A percentile compares a stretch with the other conserved stretches of the same genome.
Evolutionary conservation across 2,113 vertebrate genomes (phyloP).

Genomic region (Stigmatopora nigra): DNA sequence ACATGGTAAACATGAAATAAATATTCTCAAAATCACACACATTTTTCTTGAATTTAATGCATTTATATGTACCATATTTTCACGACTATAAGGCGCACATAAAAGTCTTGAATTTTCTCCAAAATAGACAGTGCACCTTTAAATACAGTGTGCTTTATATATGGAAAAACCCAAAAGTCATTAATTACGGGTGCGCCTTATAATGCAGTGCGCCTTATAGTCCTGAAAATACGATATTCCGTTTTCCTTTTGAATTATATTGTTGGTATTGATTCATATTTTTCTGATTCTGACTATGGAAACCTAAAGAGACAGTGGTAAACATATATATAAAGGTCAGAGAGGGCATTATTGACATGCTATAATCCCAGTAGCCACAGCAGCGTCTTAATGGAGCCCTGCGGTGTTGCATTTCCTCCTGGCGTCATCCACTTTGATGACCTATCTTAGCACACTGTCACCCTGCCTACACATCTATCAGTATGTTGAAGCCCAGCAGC

Average conservation of each 20-base stretch:
- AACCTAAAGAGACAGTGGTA: conserved; percentile 5
- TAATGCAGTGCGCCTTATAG: too few relatives aligned
- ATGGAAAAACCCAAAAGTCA: too few relatives aligned
- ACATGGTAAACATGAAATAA: background rate
- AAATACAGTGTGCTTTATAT: too few relatives aligned
- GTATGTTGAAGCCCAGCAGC: conserved; percentile 49
- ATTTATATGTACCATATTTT: background rate
- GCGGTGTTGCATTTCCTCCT: conserved; percentile 55
- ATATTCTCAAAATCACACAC: background rate
- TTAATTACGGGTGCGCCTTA: too few relatives aligned
- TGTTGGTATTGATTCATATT: background rate
- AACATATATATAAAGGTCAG: conserved; percentile 43
- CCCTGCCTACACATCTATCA: conserved; percentile 54
- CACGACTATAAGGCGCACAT: too few relatives aligned
- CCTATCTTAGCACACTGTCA: conserved; percentile 57
- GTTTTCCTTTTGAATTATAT: background rate
- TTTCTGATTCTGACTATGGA: conserved; percentile 9
- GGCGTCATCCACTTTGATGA: conserved; percentile 35
- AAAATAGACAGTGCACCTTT: too few relatives aligned
- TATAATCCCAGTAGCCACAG: conserved; percentile 45
- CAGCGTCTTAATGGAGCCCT: conserved; percentile 20
- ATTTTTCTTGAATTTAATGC: background rate
- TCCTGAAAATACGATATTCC: too few relatives aligned
- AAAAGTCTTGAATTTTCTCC: too few relatives aligned
- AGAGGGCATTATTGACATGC: conserved; percentile 43